phyloP scores from a whole-genome alignment of 2,888 invertebrate genomes.

The Rotaria socialis region DNA sequence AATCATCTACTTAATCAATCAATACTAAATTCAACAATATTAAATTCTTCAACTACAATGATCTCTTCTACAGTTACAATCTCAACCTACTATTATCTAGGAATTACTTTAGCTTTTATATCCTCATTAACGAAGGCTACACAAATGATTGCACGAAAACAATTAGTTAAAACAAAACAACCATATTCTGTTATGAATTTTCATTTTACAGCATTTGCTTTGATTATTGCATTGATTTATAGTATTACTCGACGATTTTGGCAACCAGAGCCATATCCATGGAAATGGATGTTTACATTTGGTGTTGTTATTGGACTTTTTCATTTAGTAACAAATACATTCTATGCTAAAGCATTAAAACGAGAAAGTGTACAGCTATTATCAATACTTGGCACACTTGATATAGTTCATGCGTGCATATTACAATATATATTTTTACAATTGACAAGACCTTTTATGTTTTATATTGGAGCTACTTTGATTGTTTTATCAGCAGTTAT shows the following conservation, averaged over 20 bases:
- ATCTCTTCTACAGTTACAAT: not conserved
- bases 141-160: not conserved
- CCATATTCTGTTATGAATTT: not conserved
- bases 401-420: not conserved
- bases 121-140: not conserved
- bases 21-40: not conserved
- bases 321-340: not conserved
- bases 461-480: not conserved
- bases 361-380: not conserved
- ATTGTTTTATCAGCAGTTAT: not conserved
- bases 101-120: not conserved
- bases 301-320: not conserved
- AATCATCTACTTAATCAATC: not conserved
- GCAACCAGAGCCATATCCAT: not conserved
- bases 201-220: not conserved
- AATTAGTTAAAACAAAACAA: not conserved
- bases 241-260: not conserved
- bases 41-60: not conserved
- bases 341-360: slow-evolving; percentile 14
- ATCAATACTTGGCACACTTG: not conserved
- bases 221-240: not conserved
- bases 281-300: not conserved
- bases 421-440: not conserved
- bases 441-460: not conserved
- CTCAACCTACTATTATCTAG: not conserved